Base-by-base conservation (phyloP, 2,888 invertebrate genomes). In the Apamea sordens region DNA sequence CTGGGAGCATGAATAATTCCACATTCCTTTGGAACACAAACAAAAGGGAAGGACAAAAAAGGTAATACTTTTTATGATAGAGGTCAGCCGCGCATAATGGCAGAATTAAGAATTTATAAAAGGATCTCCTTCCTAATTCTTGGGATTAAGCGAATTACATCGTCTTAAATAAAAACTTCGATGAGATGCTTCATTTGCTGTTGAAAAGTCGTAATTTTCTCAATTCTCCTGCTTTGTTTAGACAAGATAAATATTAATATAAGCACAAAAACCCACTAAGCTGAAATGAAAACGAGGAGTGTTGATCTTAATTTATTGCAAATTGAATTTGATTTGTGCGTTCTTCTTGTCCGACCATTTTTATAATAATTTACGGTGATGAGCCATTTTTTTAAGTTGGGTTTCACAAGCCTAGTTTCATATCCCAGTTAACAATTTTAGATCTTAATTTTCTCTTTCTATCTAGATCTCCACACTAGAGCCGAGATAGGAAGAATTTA, bases 71-170 rank as follows among this genome's bases (percentile, higher is more conserved):
- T 76, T 64, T 71, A 64, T 67, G 69, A 73, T 47, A 36, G 5
- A 32, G 70, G 68, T 78, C 76, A 63, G 18, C 56, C 47, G 36
- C 47, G 28, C 68, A 8, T 80, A 79, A 76, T 84, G 41, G n/a
- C 41, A 32, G 69, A 79, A 74, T 85, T 82, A 81, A 81, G 72
- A 75, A 86, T 88, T 75, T 78, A 83, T 81, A 68, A 83, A 76
- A 76, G 28, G 50, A 79, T 74, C 71, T 47, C 63, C 56, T 78
- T 68, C 18, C 44, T 65, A 79, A 86, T 81, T 74, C 75, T 73
- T 77, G 47, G 83, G 84, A 76, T 83, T 74, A 78, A 79, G 68
- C 53, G 69, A 71, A 83, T 88, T 78, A 88, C 72, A 75, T 61
- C 68, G 78, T 77, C 78, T 83, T 71, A 68, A 86, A 88, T 77